Conservation (phyloP, 2,888 invertebrate species). For the Patella pellucida region DNA sequence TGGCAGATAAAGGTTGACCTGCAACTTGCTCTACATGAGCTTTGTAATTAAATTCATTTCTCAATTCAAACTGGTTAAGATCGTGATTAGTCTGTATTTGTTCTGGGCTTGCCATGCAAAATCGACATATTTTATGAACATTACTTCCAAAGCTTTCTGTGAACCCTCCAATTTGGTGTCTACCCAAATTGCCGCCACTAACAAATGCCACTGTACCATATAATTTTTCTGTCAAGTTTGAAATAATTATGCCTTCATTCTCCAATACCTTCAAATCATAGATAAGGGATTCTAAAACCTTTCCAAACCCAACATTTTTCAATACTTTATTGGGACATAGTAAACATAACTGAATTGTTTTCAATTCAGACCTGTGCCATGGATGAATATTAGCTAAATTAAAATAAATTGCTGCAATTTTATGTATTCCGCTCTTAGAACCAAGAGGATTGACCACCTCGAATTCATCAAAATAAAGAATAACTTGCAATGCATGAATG, state of each 20-base stretch:
- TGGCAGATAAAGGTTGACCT: constrained; percentile 3
- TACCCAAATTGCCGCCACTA: background rate
- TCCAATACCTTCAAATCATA: constrained; percentile 8
- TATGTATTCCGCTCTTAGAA: constrained; percentile 11
- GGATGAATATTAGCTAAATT: constrained; percentile 3
- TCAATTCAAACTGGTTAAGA: constrained; percentile 6
- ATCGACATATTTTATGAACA: constrained; percentile 1
- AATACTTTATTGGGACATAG: background rate
- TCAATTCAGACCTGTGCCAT: constrained; percentile 7
- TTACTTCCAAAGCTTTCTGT: constrained; percentile 11
- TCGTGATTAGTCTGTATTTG: constrained; percentile 4
- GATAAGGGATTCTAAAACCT: constrained; percentile 6
- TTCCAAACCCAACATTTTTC: constrained; percentile 4
- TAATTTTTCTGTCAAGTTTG: constrained; percentile 6
- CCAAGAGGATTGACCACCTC: background rate
- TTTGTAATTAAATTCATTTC: background rate
- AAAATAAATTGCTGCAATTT: constrained; percentile 8
- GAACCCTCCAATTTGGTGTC: constrained; percentile 6
- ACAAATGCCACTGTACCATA: constrained; percentile 8
- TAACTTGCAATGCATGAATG: constrained; percentile 5
- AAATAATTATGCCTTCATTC: constrained; percentile 3
- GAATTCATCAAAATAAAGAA: background rate
- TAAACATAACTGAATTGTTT: constrained; percentile 6
- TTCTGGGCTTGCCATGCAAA: constrained; percentile 9
- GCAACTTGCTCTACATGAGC: constrained; percentile 1